These are phyloP conservation scores for Takifugu ocellatus DNA, from an alignment of 2,797 vertebrate genomes.

Conservation along the genomic window DNA sequence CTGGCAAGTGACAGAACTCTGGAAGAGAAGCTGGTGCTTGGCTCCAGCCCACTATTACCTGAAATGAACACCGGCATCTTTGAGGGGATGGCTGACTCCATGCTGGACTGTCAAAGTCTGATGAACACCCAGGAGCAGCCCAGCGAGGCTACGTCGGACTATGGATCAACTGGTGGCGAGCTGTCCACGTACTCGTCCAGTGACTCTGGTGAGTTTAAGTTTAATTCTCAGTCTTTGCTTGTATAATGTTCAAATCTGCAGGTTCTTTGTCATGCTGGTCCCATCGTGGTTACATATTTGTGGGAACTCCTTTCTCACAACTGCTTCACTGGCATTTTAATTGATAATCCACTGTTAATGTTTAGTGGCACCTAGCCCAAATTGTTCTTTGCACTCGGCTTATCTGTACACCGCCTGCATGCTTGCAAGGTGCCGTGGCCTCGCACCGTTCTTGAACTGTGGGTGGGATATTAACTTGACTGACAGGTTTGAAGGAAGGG, in stretches of 20 bases:
- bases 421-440: too few relatives aligned
- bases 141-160: constrained; percentile 72
- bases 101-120: constrained; percentile 70
- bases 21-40: constrained; percentile 73
- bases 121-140: constrained; percentile 61
- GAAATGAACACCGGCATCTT: constrained; percentile 79
- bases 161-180: constrained; percentile 70
- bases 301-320: constrained; percentile 1
- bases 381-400: constrained; percentile 30
- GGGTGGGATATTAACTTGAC: constrained; percentile 5
- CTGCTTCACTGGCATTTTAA: not conserved
- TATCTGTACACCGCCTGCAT: constrained; percentile 16
- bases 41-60: constrained; percentile 75
- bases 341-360: constrained; percentile 40
- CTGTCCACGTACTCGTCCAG: constrained; percentile 68
- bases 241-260: too few relatives aligned
- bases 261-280: not conserved
- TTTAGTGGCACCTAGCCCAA: constrained; percentile 31
- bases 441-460: not conserved
- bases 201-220: constrained; percentile 75
- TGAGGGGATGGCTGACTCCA: constrained; percentile 76
- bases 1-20: constrained; percentile 41
- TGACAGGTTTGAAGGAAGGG: constrained; percentile 5
- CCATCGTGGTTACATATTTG: constrained; percentile 16
- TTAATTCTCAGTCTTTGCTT: not conserved